phyloP scores from a whole-genome alignment of 1,140 invertebrate genomes.

The Wasmannia auropunctata region DNA sequence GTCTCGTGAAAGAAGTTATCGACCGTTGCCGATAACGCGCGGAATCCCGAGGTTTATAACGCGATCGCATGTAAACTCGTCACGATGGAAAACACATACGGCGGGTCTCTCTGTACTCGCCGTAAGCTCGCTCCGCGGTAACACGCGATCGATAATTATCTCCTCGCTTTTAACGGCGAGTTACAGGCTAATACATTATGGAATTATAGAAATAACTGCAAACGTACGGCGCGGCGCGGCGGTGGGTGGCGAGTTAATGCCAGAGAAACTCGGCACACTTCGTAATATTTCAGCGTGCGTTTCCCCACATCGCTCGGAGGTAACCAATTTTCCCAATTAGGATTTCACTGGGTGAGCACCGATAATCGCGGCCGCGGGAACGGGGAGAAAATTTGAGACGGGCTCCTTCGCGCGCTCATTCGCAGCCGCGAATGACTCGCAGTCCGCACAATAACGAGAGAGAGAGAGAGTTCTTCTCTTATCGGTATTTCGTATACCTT shows the following conservation, averaged over 20 bases:
- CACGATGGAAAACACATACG: constrained; percentile 37
- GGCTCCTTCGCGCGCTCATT: background rate
- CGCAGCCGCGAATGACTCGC: constrained; percentile 10
- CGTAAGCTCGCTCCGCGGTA: background rate
- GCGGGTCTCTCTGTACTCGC: background rate
- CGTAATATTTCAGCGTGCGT: background rate
- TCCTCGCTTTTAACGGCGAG: background rate
- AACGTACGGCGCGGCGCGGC: too few relatives aligned
- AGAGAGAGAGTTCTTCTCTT: constrained; percentile 15
- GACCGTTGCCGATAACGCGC: constrained; percentile 31
- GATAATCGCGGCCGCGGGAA: background rate
- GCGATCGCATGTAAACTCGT: constrained; percentile 28
- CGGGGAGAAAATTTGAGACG: background rate
- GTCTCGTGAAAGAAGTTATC: constrained; percentile 16
- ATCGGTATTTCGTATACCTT: background rate
- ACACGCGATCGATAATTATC: constrained; percentile 58
- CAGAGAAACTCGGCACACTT: background rate
- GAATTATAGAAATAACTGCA: constrained; percentile 31
- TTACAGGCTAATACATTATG: constrained; percentile 5
- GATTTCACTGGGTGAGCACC: background rate
- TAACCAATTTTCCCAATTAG: constrained; percentile 11
- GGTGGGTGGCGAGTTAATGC: background rate
- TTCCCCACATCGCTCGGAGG: constrained; percentile 1
- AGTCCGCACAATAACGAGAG: background rate
- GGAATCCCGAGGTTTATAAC: constrained; percentile 11